Percentiles rank a stretch among this genome's conserved stretches.
Evolutionary conservation across 2,113 vertebrate genomes (phyloP).

Genomic region (Phocoena sinus): DNA sequence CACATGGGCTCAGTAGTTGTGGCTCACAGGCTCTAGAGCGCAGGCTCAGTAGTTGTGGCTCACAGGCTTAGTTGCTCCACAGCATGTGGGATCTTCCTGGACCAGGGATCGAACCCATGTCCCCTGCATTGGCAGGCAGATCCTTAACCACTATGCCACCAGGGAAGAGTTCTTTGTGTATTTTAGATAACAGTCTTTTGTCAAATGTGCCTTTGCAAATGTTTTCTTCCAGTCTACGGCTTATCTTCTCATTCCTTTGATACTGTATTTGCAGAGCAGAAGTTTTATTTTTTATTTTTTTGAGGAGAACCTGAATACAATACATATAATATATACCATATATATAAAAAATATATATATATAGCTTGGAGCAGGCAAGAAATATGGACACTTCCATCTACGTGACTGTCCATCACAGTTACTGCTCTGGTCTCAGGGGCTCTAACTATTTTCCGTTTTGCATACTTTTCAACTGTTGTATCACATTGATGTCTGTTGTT

Average conservation of each 20-base stretch:
- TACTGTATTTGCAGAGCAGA: background rate
- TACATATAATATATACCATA: background rate
- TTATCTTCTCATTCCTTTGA: background rate
- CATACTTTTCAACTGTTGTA: background rate
- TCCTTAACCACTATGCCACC: too few relatives aligned
- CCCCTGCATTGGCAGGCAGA: too few relatives aligned
- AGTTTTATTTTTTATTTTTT: background rate
- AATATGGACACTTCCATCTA: background rate
- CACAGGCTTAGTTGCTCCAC: too few relatives aligned
- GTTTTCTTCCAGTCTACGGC: background rate
- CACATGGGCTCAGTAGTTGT: too few relatives aligned
- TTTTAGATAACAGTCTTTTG: background rate
- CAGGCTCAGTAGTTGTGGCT: too few relatives aligned
- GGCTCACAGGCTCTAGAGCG: too few relatives aligned
- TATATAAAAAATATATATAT: background rate
- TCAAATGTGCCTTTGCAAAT: background rate
- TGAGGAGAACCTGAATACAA: background rate
- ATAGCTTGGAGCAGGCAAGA: background rate
- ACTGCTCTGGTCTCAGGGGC: background rate
- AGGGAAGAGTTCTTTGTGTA: background rate
- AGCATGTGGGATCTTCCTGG: too few relatives aligned
- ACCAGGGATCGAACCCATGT: too few relatives aligned
- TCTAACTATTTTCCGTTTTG: background rate
- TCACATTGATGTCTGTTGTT: background rate
- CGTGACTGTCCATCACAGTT: background rate